A percentile compares a stretch with the other conserved stretches of the same genome.
phyloP scores from a whole-genome alignment of 2,797 vertebrate genomes.

The Zalophus californianus region DNA sequence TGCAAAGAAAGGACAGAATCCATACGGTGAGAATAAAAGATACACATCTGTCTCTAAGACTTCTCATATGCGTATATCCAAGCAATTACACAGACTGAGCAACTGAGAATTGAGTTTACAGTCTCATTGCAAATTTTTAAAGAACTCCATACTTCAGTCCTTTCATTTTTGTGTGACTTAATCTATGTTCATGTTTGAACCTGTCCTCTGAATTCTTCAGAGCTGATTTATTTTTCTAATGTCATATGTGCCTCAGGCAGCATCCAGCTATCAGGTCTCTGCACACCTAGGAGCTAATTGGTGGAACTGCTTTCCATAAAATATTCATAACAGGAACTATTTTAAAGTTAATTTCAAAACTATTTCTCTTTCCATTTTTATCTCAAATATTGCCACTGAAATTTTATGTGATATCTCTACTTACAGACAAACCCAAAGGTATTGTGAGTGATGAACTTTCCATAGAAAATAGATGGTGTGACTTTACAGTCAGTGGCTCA shows the following conservation, averaged over 20 bases:
- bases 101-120: constrained; percentile 53
- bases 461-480: background rate
- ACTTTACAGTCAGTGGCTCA: background rate
- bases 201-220: constrained; percentile 54
- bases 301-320: constrained; percentile 78
- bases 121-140: constrained; percentile 43
- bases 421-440: constrained; percentile 72
- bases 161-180: constrained; percentile 64
- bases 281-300: constrained; percentile 80
- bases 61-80: background rate
- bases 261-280: constrained; percentile 68
- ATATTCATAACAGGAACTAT: constrained; percentile 76
- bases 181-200: constrained; percentile 52
- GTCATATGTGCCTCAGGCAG: constrained; percentile 68
- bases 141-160: background rate
- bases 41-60: constrained; percentile 28
- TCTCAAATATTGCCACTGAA: constrained; percentile 69
- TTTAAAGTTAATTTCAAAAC: constrained; percentile 79
- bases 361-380: constrained; percentile 70
- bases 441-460: constrained; percentile 56
- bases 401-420: constrained; percentile 72
- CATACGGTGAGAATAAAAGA: constrained; percentile 34
- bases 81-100: constrained; percentile 47
- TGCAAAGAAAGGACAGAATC: constrained; percentile 55
- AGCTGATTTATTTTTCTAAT: constrained; percentile 66